A percentile compares a stretch with the other conserved stretches of the same genome.
Evolutionary conservation across 2,888 invertebrate species (phyloP).

Genomic region (Phyto melanocephala): DNA sequence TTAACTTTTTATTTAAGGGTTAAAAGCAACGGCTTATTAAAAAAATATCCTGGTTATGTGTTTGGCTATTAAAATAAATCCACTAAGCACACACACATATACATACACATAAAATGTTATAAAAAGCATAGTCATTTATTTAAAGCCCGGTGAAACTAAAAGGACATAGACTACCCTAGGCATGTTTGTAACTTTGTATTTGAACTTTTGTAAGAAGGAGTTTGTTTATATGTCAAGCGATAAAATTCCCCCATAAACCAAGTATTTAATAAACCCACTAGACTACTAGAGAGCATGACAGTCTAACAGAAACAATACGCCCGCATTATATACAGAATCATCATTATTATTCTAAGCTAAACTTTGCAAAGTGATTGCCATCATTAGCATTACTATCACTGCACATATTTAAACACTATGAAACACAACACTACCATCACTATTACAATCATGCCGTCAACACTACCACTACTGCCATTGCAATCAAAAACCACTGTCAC

Average conservation of each 20-base stretch:
- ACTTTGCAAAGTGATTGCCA: conserved; percentile 36
- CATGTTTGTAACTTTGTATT: no score
- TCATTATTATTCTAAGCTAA: conserved; percentile 12
- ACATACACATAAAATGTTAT: background rate
- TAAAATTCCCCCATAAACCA: conserved; percentile 22
- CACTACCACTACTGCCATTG: conserved; percentile 21
- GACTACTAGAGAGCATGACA: background rate
- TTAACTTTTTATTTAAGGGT: background rate
- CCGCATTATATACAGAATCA: conserved; percentile 24
- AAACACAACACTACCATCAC: background rate
- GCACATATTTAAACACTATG: background rate
- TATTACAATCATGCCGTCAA: background rate
- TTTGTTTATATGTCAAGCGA: conserved; percentile 1
- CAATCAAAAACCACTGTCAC: conserved; percentile 55
- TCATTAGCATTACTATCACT: background rate
- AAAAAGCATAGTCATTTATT: conserved; percentile 53
- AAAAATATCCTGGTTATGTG: no score
- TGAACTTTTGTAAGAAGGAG: background rate
- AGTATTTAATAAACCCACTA: background rate
- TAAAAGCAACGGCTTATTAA: no score
- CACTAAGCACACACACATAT: no score
- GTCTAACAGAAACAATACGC: conserved; percentile 2
- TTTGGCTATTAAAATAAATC: conserved; percentile 27
- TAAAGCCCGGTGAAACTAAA: background rate
- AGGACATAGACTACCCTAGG: no score